Evolutionary conservation across 2,888 invertebrate species (phyloP), one percentile per base, ranked within the genome.

Genomic region (Lithophane ornitopus): DNA sequence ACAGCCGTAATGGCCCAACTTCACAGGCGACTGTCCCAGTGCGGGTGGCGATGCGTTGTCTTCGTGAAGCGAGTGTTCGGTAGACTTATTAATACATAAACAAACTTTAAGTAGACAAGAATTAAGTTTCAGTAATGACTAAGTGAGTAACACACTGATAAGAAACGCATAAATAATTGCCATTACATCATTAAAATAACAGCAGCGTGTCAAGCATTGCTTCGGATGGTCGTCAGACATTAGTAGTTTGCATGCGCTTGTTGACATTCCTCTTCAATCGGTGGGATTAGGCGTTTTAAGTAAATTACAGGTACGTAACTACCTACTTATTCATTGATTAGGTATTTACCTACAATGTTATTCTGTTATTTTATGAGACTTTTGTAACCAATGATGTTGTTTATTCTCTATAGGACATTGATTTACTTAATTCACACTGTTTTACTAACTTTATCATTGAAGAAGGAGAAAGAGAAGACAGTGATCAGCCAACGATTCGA

Each of bases 241-340:
- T 26, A 12, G 28, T 22, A 22, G 16, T 52, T 58, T 16, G 44
- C 14, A 16, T 41, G 58, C 46, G 41, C 0, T 44, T 72, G 65
- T 76, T 76, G 63, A 61, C 65, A 81, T 76, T 69, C 69, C 56
- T 56, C 52, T 39, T 4, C 39, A 61, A 56, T 49, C 34, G 56
- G 22, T 52, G 19, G 26, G 8, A 34, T n/a, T 44, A 28, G 14
- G 41, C 12, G 9, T 59, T 61, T 28, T 0, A 70, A 28, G 46
- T 39, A 39, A 26, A 46, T 19, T 44, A 26, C 41, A 19, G 11
- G 12, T 8, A 26, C 7, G 7, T 49, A 49, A 1, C 7, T 49
- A 16, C 14, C 16, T 46, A 49, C 0, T 19, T 49, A 49, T 49
- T 19, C 0, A 49, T 49, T 19, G 2, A 49, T 49, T 49, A 49